Conservation (phyloP, 2,888 invertebrate species). For the Drosophila formosana region DNA sequence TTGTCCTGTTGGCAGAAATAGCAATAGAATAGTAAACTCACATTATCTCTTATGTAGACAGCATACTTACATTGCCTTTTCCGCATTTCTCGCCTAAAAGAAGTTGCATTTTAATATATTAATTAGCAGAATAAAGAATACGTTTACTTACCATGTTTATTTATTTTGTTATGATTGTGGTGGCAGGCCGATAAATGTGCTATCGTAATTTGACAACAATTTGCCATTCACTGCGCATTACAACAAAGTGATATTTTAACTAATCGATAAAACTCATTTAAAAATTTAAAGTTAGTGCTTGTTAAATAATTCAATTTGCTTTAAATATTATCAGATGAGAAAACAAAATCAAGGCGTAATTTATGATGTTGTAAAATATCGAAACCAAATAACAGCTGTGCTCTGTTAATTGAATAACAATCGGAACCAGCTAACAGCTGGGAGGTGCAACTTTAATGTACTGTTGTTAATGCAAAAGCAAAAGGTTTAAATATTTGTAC, state of each 20-base stretch:
- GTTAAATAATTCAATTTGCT: background rate
- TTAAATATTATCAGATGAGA: no score
- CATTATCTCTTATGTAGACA: rapidly evolving
- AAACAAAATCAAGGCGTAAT: background rate
- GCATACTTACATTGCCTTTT: conserved; percentile 96
- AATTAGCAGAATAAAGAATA: conserved; percentile 11
- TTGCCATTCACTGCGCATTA: conserved; percentile 36
- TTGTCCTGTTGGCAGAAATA: conserved; percentile 88
- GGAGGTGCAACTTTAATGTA: background rate
- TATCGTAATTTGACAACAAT: background rate
- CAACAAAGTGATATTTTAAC: background rate
- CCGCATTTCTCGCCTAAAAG: conserved; percentile 97
- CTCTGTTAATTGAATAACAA: background rate
- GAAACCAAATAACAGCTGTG: background rate
- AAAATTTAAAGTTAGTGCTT: background rate
- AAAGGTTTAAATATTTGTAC: background rate
- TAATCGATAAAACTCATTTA: background rate
- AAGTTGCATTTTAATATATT: conserved; percentile 1
- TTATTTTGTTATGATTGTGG: conserved; percentile 42
- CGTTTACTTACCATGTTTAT: conserved; percentile 70
- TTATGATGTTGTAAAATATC: background rate
- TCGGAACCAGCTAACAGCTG: conserved; percentile 4
- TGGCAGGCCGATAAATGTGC: conserved; percentile 21
- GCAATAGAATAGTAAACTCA: background rate
- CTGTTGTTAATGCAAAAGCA: background rate